A percentile compares a stretch with the other conserved stretches of the same genome.
phyloP scores from a whole-genome alignment of 2,797 vertebrate species.

The Paedocypris micromegethes region DNA sequence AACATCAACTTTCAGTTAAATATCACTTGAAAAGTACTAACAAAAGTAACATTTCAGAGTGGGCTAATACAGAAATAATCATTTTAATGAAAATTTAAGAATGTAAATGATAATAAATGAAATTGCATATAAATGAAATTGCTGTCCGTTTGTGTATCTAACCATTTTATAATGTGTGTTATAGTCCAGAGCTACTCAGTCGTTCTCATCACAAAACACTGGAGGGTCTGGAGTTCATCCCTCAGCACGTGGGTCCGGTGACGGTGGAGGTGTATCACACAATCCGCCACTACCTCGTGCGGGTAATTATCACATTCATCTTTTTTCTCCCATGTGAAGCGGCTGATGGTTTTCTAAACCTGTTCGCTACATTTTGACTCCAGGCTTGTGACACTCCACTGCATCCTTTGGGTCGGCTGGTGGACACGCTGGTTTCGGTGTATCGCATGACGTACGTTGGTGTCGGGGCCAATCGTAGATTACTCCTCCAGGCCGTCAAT shows the following conservation, averaged over 20 bases:
- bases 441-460: slow-evolving; percentile 98
- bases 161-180: not conserved
- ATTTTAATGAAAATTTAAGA: too few relatives aligned
- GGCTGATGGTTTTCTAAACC: not conserved
- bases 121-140: too few relatives aligned
- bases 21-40: too few relatives aligned
- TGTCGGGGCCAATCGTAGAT: slow-evolving; percentile 88
- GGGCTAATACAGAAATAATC: too few relatives aligned
- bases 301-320: slow-evolving; percentile 63
- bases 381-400: slow-evolving; percentile 94
- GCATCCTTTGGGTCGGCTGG: slow-evolving; percentile 85
- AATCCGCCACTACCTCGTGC: slow-evolving; percentile 86
- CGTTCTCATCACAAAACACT: slow-evolving; percentile 85
- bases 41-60: too few relatives aligned
- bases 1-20: too few relatives aligned
- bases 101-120: too few relatives aligned
- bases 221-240: slow-evolving; percentile 91
- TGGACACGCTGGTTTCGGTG: slow-evolving; percentile 89
- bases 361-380: not conserved
- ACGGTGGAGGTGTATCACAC: slow-evolving; percentile 83
- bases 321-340: not conserved
- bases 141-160: slow-evolving; percentile 17
- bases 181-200: slow-evolving; percentile 82
- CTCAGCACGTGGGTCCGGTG: slow-evolving; percentile 79
- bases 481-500: slow-evolving; percentile 87